Conservation (phyloP, 2,797 vertebrate species). For the Amniataba percoides region DNA sequence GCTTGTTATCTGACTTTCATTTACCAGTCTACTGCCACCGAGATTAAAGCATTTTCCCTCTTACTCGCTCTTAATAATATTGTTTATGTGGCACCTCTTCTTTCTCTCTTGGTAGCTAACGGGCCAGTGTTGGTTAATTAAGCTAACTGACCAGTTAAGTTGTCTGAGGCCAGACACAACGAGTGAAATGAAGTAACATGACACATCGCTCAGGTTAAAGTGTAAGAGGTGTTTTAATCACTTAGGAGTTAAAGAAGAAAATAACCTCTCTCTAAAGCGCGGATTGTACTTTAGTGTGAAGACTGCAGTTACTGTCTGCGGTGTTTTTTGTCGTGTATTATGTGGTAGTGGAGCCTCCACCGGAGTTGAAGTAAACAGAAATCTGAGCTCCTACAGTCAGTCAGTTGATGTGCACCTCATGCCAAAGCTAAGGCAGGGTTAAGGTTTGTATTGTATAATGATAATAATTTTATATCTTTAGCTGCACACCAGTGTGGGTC, state of each 20-base stretch:
- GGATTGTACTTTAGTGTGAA: neutral
- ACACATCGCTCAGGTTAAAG: neutral
- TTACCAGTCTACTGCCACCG: neutral
- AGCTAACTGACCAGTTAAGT: neutral
- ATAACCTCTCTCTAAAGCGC: neutral
- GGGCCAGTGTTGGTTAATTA: neutral
- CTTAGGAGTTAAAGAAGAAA: neutral
- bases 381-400: conserved; percentile 70
- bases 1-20: neutral
- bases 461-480: conserved; percentile 26
- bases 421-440: conserved; percentile 62
- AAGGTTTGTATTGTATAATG: conserved; percentile 52
- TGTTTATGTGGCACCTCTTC: accelerated
- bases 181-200: neutral
- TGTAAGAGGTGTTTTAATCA: neutral
- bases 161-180: conserved; percentile 40
- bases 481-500: conserved; percentile 19
- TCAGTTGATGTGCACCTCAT: conserved; percentile 75
- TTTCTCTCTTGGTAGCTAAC: neutral
- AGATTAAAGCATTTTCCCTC: neutral
- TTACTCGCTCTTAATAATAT: accelerated
- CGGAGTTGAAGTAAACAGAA: conserved; percentile 82
- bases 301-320: neutral
- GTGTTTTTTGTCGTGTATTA: neutral
- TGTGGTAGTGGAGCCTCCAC: conserved; percentile 27